Base-by-base conservation (phyloP, 2,797 vertebrate species). In the Oreochromis grahami region DNA sequence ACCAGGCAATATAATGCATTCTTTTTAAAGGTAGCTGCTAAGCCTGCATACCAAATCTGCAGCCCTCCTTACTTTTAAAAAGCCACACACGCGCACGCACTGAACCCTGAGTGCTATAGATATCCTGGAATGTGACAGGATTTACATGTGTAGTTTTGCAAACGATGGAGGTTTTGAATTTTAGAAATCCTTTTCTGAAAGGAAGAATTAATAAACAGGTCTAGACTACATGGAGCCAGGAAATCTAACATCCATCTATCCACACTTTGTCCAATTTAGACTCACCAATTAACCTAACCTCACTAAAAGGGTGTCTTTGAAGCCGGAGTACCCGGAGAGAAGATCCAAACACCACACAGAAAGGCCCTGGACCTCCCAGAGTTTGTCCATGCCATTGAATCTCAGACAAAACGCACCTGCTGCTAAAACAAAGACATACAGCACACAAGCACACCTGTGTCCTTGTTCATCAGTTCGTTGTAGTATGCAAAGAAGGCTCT, bases 401-500 rank as follows among this genome's bases (percentile, higher is more conserved):
- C 24, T 2, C 43, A 48, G 15, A 48, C 43, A 72, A 32, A 48
- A 7, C 14, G 24, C 41, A 29, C 41, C 15, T n/a, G 6, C 15
- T 50, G 43, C 43, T 6, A 12, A 4, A 19, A 43, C 9, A 34
- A 13, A 50, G 5, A 56, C 36, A 41, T 12, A 7, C 2, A 78
- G 14, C 13, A 36, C 43, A 83, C 76, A 82, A 93, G 97, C 88
- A 76, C 93, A 98, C 98, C 97, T 92, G 96, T 97, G 81, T 98
- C 96, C 88, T 98, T 98, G 95, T 97, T 98, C 96, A 97, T 97
- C 24, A 98, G 90, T 48, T 96, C 94, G 55, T 97, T 96, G 93
- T 98, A 98, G 90, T 97, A 98, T 3, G 96, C 87, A 82, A 98
- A 98, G 94, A 98, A 98, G 24, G 96, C 96, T 91, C 97, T 95